Base-by-base conservation (phyloP, 2,888 invertebrate genomes). In the Agonopterix arenella region DNA sequence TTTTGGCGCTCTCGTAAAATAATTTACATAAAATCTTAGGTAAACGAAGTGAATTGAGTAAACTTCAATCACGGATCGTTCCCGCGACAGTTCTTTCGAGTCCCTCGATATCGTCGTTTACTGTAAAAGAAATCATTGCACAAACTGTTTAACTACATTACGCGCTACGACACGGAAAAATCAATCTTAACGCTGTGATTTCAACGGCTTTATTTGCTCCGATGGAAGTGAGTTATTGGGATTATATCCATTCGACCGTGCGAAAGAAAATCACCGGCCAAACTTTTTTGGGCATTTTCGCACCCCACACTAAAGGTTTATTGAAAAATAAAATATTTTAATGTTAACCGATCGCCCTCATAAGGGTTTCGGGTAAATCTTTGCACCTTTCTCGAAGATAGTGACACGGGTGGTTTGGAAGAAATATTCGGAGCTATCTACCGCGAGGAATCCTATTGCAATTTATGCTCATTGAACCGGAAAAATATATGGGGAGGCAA, bases 391-490 rank as follows among this genome's bases (percentile, higher is more conserved):
- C 73, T 62, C 59, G 58, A 60, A 58, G 66, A 71, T 59, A 75
- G 61, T 60, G 79, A 71, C 69, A 71, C 65, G 70, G 70, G 69
- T 57, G 62, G 62, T 70, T 69, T 67, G 64, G 65, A 73, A 78
- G 75, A 81, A 82, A 80, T 77, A 80, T 83, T 83, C 63, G 80
- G 72, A 74, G 61, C 74, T 68, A 80, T 80, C 76, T 70, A 78
- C 80, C 75, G 76, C 70, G 70, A 67, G 80, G 77, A 84, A 86
- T 89, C 84, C 84, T 80, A 84, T 86, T 83, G 86, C 86, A 86
- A 86, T 89, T 88, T 84, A 85, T 83, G 84, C 78, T 80, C 85
- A 81, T 75, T 84, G 86, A 80, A 75, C 80, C 69, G 84, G 78
- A 80, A 81, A 83, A 84, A 84, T 80, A 84, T 76, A 84, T 80